Base-by-base conservation (phyloP, 2,797 vertebrate genomes). In the Cryptoblepharus egeriae region DNA sequence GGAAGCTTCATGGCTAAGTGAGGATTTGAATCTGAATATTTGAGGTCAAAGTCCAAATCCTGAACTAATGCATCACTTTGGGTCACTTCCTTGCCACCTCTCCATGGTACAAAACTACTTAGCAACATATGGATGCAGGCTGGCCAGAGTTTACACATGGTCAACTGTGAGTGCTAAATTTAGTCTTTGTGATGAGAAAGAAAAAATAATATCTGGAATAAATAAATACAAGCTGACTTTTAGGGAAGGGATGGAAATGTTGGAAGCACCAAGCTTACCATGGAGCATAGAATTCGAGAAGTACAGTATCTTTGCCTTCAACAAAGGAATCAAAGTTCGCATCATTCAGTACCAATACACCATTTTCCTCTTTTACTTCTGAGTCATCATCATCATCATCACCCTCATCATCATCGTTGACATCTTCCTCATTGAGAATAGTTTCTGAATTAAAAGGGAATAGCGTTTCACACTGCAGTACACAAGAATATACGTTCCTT, bases 251-350 rank as follows among this genome's bases (percentile, higher is more conserved):
- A 64, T 4, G 37, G 28, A 81, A 81, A 73, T 4, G 1, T 4
- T 73, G 63, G 35, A 75, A 67, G 0, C 37, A 67, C 61, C 6
- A 28, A 85, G 92, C 96, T 69, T 88, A 99, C 99, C 99, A 99
- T 0, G 99, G 99, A 1, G 99, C 98, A 0, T 99, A 99, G 90
- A 99, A 99, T 93, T 99, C 98, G 71, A 99, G 89, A 68, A 99
- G 94, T 37, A 99, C 97, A 0, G 97, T 98, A 87, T 99, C 98
- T 92, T 98, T 98, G 84, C 95, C 98, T n/a, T 96, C 96, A 64
- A 97, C 96, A 83, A 99, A 99, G 4, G 93, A 95, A 61, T 99
- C 97, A 82, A 97, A 99, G 92, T 99, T 99, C 3, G 79, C 85
- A 70, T 99, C 97, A 0, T 90, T 99, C 77, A 99, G 92, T 79